Evolutionary conservation across 2,888 invertebrate genomes (phyloP), one percentile per base, ranked within the genome.

Genomic region (Acronicta alni): DNA sequence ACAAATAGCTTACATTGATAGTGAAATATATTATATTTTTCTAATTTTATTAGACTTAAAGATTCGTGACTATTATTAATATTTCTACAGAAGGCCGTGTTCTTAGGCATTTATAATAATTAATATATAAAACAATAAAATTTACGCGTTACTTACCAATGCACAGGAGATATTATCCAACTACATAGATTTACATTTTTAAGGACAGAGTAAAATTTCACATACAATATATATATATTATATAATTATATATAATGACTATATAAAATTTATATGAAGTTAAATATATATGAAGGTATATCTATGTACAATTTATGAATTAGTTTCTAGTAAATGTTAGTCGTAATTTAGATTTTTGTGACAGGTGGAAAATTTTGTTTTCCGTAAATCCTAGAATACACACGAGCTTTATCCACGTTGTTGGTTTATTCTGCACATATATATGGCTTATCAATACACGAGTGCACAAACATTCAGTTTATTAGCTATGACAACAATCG

Each of bases 11-110:
- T 87, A 88, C 75, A 81, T 72, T 72, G 53, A 81, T 82, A 81
- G 81, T 82, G 84, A 81, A 75, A 75, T 82, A 80, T 68, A 77
- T 4, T 73, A 67, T 54, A 65, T 57, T 57, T 72, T 41, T 65
- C 71, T 75, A 78, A 72, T 71, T 74, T 67, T 72, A 75, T 77
- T 79, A 82, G 79, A 85, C 81, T 87, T 85, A 79, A 77, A 84
- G 80, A 81, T 76, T 80, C 70, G 81, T 86, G 77, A 76, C 67
- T 75, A 80, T 77, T 69, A 79, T 79, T 79, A 63, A 41, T 64
- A 80, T 65, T 73, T 73, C 81, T 85, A 77, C 79, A 87, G 89
- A 92, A 92, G 92, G 92, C 92, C 89, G 89, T 89, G 88, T 72
- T 83, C 79, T 83, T 87, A 90, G 87, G 90, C 90, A 63, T 79